These are phyloP conservation scores for Octodonta nipae DNA, from an alignment of 2,888 invertebrate species.

Conservation along the genomic window DNA sequence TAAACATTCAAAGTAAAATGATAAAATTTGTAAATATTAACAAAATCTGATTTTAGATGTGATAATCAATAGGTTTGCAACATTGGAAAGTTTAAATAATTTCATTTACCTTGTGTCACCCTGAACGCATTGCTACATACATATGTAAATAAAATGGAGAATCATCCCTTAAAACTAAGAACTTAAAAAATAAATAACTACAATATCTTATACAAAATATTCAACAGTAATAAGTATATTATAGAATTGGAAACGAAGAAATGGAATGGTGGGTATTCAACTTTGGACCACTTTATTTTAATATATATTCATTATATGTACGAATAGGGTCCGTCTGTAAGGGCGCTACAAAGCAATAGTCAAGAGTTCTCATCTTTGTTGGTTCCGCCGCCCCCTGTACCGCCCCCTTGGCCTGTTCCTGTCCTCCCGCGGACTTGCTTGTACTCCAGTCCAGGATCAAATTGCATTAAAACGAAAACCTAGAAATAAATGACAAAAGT, in stretches of 20 bases:
- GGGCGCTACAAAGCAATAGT: conserved; percentile 98
- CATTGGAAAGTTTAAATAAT: no score
- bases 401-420: conserved; percentile 41
- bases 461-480: conserved; percentile 98
- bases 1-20: no score
- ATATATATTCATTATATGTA: conserved; percentile 47
- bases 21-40: no score
- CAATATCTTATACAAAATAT: no score
- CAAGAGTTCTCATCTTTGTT: conserved; percentile 92
- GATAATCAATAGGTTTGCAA: no score
- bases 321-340: conserved; percentile 94
- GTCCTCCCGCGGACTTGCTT: conserved; percentile 59
- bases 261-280: conserved; percentile 28
- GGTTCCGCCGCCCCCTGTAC: conserved; percentile 50
- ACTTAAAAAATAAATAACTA: no score
- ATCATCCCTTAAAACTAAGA: no score
- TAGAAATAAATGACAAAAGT: conserved; percentile 37
- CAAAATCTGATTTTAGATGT: no score
- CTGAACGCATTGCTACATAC: no score
- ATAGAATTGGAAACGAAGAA: conserved; percentile 15
- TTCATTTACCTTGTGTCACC: no score
- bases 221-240: no score
- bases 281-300: conserved; percentile 4
- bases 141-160: no score
- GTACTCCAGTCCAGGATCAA: conserved; percentile 95